Percentiles rank a stretch among this genome's conserved stretches.
These are phyloP conservation scores for Atta cephalotes DNA, from an alignment of 1,140 invertebrate species.

Conservation along the genomic window DNA sequence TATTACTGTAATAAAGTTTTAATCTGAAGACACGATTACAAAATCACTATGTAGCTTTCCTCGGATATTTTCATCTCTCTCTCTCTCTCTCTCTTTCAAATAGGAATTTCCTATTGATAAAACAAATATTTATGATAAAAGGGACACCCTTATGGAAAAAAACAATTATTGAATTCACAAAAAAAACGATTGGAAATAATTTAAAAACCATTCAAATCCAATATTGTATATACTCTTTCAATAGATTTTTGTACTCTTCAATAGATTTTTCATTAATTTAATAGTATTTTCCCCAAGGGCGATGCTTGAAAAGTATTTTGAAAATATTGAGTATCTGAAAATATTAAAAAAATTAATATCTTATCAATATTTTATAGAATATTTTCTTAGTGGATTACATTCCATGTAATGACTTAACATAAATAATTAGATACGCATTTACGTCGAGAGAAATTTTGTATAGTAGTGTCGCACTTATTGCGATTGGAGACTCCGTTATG, in stretches of 20 bases:
- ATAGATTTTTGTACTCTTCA: too few relatives aligned
- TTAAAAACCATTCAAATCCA: too few relatives aligned
- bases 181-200: too few relatives aligned
- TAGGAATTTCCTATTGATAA: background rate
- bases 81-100: too few relatives aligned
- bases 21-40: background rate
- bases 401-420: background rate
- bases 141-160: too few relatives aligned
- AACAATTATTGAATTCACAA: too few relatives aligned
- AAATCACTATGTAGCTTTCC: background rate
- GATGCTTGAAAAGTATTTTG: too few relatives aligned
- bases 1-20: background rate
- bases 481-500: conserved; percentile 18
- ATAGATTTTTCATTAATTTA: too few relatives aligned
- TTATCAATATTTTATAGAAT: conserved; percentile 51
- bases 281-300: too few relatives aligned
- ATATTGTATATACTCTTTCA: too few relatives aligned
- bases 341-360: conserved; percentile 2
- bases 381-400: background rate
- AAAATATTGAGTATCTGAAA: too few relatives aligned
- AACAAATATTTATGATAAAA: background rate
- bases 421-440: background rate
- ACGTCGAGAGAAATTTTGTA: conserved; percentile 44
- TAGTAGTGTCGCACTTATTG: background rate
- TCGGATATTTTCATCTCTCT: background rate